Evolutionary conservation across 2,113 vertebrate species (phyloP), one percentile per base, ranked within the genome.

Genomic region (Heterochromis multidens): DNA sequence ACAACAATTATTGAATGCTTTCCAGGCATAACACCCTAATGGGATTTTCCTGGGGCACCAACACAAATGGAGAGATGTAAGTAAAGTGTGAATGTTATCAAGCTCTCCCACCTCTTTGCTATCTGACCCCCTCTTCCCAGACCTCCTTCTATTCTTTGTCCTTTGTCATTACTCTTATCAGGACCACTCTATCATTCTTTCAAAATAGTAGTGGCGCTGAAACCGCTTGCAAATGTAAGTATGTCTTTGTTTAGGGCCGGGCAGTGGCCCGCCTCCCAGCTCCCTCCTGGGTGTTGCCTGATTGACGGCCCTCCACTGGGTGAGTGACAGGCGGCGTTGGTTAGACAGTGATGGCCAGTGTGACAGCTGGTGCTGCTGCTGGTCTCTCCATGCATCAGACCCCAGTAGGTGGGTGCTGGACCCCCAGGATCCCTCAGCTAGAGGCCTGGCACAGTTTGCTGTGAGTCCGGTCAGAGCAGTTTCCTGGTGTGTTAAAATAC

Each of bases 241-340:
- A 91, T 90, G 94, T 93, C 95, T 96, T 96, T 96, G 95, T 96
- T 92, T 89, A 81, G 87, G 90, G 91, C 88, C 52, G 90, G 91
- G 43, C 85, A 17, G 81, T 2, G 89, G 83, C 86, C 93, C 93
- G 87, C 92, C 93, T 87, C 92, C 85, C 87, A 62, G 89, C 92
- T 91, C 94, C 94, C 94, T 90, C 94, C 91, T 82, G 94, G 92
- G 94, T 92, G 88, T 76, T 37, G 86, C 33, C 77, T 96, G 95
- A 96, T 96, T 96, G 96, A 96, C 94, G 94, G 94, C 91, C 94
- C 94, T 92, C 94, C 25, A 83, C 94, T 93, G 96, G 90, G 94
- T 96, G 96, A 96, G 87, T 96, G 96, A 96, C 96, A 96, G 95
- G 93, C 92, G 77, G 91, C 93, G 91, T 94, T 92, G 91, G 91